Percentiles rank a stretch among this genome's conserved stretches.
These are phyloP conservation scores for Lytechinus variegatus DNA, from an alignment of 35 echinoderm and acorn worm species.

Conservation along the genomic window DNA sequence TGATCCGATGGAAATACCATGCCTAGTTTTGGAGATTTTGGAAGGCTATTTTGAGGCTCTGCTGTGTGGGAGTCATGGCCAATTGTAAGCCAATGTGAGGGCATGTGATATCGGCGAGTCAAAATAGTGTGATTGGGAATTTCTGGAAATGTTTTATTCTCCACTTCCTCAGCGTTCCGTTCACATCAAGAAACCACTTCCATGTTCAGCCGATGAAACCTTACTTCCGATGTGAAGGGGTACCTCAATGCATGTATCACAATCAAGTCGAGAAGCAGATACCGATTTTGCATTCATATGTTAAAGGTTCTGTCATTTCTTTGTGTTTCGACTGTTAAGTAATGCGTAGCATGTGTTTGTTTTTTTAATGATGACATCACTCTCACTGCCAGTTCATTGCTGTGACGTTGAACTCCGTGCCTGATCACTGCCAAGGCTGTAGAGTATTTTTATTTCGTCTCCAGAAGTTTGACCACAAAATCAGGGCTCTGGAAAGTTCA, in stretches of 20 bases:
- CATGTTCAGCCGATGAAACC: neutral
- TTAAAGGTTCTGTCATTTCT: neutral
- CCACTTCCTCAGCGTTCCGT: neutral
- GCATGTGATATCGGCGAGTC: neutral
- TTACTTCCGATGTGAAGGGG: neutral
- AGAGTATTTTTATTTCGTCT: neutral
- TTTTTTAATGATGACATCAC: neutral
- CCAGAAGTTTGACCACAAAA: neutral
- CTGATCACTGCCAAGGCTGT: neutral
- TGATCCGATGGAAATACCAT: neutral
- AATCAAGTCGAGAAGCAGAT: neutral
- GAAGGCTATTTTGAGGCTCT: neutral
- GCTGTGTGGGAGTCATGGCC: neutral
- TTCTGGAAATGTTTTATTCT: conserved; percentile 14
- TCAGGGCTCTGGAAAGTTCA: neutral
- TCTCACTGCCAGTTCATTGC: neutral
- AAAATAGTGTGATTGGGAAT: neutral
- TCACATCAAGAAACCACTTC: neutral
- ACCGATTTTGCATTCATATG: neutral
- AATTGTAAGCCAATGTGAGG: neutral
- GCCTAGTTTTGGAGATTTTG: neutral
- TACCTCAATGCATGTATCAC: neutral
- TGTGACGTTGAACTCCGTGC: neutral
- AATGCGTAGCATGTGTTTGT: neutral
- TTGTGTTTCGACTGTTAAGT: neutral